These are phyloP conservation scores for Mycetomoellerius zeteki DNA, from an alignment of 1,140 invertebrate species.

Conservation along the genomic window DNA sequence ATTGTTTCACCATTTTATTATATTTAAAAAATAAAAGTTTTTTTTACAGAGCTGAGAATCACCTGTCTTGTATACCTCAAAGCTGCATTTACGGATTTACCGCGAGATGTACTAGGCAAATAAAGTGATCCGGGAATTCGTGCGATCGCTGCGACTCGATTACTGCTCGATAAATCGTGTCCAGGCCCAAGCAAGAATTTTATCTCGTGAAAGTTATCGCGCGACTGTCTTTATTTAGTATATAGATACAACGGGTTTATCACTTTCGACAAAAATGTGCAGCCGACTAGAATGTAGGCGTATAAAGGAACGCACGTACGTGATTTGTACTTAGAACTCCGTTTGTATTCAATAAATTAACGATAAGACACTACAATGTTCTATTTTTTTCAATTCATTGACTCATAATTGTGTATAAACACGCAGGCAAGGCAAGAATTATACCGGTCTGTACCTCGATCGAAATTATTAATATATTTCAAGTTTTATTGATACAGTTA, in stretches of 20 bases:
- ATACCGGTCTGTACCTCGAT: neutral
- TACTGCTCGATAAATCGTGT: slow-evolving; percentile 59
- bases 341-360: slow-evolving; percentile 45
- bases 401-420: too few relatives aligned
- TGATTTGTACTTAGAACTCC: slow-evolving; percentile 23
- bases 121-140: slow-evolving; percentile 30
- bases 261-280: slow-evolving; percentile 59
- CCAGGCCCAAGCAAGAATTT: slow-evolving; percentile 47
- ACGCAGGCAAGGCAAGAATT: too few relatives aligned
- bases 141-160: slow-evolving; percentile 23
- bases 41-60: neutral
- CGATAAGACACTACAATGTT: slow-evolving; percentile 7
- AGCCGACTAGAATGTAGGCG: slow-evolving; percentile 22
- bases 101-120: neutral
- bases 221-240: slow-evolving; percentile 55
- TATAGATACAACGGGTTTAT: slow-evolving; percentile 57
- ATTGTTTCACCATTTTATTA: neutral
- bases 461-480: neutral
- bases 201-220: slow-evolving; percentile 73
- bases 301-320: slow-evolving; percentile 14
- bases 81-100: neutral
- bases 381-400: neutral
- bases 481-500: neutral
- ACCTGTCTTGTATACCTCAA: neutral
- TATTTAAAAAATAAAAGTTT: neutral